Conservation (phyloP, 2,113 vertebrate species). For the Alces alces region DNA sequence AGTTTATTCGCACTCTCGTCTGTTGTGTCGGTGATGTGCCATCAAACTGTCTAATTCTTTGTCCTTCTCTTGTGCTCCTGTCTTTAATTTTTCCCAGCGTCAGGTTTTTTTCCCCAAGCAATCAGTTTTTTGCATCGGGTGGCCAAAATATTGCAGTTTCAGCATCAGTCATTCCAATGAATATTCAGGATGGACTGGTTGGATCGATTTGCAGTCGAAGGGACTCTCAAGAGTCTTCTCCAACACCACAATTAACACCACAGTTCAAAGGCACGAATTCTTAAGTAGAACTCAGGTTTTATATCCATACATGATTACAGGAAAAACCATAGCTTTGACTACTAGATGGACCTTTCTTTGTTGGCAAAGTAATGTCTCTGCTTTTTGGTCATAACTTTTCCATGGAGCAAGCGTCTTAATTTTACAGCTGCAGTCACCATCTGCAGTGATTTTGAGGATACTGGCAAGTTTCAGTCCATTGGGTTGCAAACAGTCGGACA, state of each 20-base stretch:
- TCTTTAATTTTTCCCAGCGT: neutral
- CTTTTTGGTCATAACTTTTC: neutral
- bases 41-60: accelerated
- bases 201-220: neutral
- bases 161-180: neutral
- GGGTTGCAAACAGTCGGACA: neutral
- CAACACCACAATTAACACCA: no score
- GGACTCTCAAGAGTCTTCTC: neutral
- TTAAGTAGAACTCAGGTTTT: neutral
- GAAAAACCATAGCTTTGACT: neutral
- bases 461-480: neutral
- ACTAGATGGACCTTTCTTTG: neutral
- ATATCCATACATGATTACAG: neutral
- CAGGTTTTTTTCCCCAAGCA: neutral
- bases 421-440: neutral
- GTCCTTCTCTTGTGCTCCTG: accelerated
- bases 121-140: neutral
- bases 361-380: neutral
- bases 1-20: accelerated
- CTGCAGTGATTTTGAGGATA: neutral
- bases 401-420: neutral
- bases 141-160: neutral
- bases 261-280: neutral
- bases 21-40: accelerated
- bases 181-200: neutral